These are phyloP conservation scores for Apamea anceps DNA, from an alignment of 2,888 invertebrate genomes.

Conservation along the genomic window DNA sequence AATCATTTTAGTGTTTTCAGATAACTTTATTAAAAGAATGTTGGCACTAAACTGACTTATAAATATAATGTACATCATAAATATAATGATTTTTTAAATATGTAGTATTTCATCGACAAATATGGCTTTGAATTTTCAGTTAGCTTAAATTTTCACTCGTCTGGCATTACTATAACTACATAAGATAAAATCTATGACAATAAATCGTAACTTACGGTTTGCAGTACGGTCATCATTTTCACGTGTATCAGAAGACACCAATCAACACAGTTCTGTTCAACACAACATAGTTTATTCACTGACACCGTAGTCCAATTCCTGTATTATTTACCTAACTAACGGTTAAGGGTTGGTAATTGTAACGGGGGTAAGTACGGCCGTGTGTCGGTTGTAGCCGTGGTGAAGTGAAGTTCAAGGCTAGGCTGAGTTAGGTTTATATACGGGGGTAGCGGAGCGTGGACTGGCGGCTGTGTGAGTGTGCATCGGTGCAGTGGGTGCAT, in stretches of 20 bases:
- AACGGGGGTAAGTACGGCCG: conserved; percentile 60
- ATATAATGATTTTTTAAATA: neutral
- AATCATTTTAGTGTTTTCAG: neutral
- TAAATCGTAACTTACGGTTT: conserved; percentile 78
- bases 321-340: conserved; percentile 27
- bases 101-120: neutral
- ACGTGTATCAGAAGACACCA: conserved; percentile 75
- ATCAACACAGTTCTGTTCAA: conserved; percentile 75
- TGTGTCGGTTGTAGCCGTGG: conserved; percentile 73
- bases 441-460: conserved; percentile 87
- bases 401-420: conserved; percentile 90
- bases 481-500: conserved; percentile 69
- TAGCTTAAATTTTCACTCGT: neutral
- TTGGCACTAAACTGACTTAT: neutral
- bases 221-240: conserved; percentile 83
- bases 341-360: conserved; percentile 57
- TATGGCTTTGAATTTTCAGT: neutral
- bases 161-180: neutral
- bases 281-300: conserved; percentile 73
- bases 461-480: conserved; percentile 74
- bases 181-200: conserved; percentile 9
- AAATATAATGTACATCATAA: too few relatives aligned
- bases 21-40: too few relatives aligned
- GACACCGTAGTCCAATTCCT: conserved; percentile 69
- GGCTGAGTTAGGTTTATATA: conserved; percentile 84